Evolutionary conservation across 1,140 invertebrate genomes (phyloP).

Genomic region (Drosophila melanica): DNA sequence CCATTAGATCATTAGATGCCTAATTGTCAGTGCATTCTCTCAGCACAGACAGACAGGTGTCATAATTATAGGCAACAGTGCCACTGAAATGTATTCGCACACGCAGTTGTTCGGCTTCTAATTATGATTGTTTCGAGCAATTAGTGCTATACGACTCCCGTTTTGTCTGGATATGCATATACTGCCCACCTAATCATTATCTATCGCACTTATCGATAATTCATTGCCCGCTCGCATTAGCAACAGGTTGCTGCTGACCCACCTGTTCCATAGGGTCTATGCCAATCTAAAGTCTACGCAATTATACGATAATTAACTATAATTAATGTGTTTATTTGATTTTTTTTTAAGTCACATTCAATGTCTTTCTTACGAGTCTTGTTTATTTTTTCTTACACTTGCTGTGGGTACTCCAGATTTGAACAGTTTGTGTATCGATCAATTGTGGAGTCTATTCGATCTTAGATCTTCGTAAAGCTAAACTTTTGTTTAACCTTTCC

Average conservation of each 20-base stretch:
- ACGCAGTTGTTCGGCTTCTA: slow-evolving; percentile 4
- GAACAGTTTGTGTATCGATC: no score
- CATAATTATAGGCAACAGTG: slow-evolving; percentile 1
- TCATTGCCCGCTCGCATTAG: slow-evolving; percentile 39
- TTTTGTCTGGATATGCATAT: neutral
- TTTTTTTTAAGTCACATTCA: neutral
- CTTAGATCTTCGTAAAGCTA: no score
- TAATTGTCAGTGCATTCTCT: neutral
- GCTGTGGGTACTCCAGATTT: neutral
- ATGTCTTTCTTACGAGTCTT: neutral
- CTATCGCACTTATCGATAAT: slow-evolving; percentile 50
- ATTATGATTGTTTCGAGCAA: slow-evolving; percentile 5
- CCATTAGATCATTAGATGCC: slow-evolving; percentile 17
- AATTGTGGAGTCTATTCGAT: no score
- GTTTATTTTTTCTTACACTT: neutral
- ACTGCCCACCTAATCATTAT: neutral
- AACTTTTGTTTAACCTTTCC: no score
- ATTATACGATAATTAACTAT: slow-evolving; percentile 48
- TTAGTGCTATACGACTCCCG: neutral
- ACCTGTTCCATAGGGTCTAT: slow-evolving; percentile 1
- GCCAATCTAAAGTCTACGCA: slow-evolving; percentile 15
- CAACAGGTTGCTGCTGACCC: slow-evolving; percentile 11
- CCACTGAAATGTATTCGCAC: neutral
- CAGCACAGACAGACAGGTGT: neutral
- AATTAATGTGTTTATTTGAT: slow-evolving; percentile 39